Evolutionary conservation across 2,113 vertebrate genomes (phyloP), one percentile per base, ranked within the genome.

Genomic region (Piaya cayana): DNA sequence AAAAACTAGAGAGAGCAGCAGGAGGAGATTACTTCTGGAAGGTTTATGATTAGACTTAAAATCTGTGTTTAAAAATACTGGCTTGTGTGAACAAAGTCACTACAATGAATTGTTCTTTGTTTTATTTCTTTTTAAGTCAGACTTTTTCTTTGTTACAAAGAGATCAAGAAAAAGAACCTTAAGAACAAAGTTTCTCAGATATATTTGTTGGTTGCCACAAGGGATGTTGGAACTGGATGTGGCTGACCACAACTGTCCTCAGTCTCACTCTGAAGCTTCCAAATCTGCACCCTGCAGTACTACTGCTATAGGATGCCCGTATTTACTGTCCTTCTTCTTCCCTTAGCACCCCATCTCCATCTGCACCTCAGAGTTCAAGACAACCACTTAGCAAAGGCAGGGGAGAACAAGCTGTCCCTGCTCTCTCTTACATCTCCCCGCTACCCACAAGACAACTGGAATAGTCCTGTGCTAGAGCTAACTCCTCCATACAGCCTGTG

Each of bases 261-360:
- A 29, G 42, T 6, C 3, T 58, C 21, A 3, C 26, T 15, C 56
- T 63, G 34, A 11, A 25, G 58, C 36, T 64, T n/a, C 74, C 29
- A 37, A 0, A 21, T 3, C 2, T 16, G 36, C 36, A 34, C 7
- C 19, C 19, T 26, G 34, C 27, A 13, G 78, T 12, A 22, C 53
- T 4, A 0, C 60, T 70, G 82, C 68, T 8, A 4, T 1, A 11
- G 5, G 7, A 8, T 26, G 56, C 32, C 64, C n/a, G 4, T n/a
- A 1, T 1, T 8, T 9, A 2, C 39, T 7, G 0, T 12, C 12
- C 5, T 12, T 11, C 13, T 37, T 5, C 21, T 75, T 47, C 42
- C 32, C 2, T 1, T 26, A 47, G 53, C 39, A 3, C 2, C 27
- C 37, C 29, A 3, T 36, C 29, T 17, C 43, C 60, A 17, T 1